A percentile compares a stretch with the other conserved stretches of the same genome.
phyloP scores from a whole-genome alignment of 2,888 invertebrate species.

The Orthonychiurus folsomi region DNA sequence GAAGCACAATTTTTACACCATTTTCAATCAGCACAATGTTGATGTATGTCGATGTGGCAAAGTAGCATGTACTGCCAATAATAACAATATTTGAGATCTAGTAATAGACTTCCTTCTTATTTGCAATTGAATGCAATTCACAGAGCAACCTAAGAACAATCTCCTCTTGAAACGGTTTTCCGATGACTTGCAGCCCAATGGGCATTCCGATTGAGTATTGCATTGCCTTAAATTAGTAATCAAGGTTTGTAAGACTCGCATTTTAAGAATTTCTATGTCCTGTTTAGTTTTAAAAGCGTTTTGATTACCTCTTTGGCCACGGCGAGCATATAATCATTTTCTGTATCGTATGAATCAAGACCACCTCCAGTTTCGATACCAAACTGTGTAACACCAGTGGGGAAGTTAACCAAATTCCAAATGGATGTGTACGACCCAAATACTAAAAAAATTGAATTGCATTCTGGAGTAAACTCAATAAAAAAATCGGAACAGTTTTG shows the following conservation, averaged over 20 bases:
- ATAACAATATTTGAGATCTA: no score
- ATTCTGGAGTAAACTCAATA: no score
- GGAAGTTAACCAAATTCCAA: conserved; percentile 22
- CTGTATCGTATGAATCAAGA: conserved; percentile 20
- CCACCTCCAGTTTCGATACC: conserved; percentile 25
- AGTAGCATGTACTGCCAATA: no score
- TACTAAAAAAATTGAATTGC: conserved; percentile 3
- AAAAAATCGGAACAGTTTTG: no score
- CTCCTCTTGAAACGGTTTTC: conserved; percentile 45
- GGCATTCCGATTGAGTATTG: conserved; percentile 43
- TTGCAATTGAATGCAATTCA: conserved; percentile 16
- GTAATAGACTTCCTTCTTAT: no score
- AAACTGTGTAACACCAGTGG: conserved; percentile 18
- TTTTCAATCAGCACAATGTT: no score
- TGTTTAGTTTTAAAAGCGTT: not conserved
- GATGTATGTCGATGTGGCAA: no score
- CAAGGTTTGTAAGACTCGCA: not conserved
- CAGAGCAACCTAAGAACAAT: conserved; percentile 44
- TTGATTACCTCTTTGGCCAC: conserved; percentile 9
- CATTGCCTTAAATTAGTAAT: conserved; percentile 2
- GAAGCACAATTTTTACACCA: not conserved
- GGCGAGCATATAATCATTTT: conserved; percentile 23
- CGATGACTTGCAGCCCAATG: conserved; percentile 45
- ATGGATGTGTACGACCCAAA: conserved; percentile 20
- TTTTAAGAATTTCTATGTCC: not conserved